Base-by-base conservation (phyloP, 2,888 invertebrate species). In the Watsonalla cultraria region DNA sequence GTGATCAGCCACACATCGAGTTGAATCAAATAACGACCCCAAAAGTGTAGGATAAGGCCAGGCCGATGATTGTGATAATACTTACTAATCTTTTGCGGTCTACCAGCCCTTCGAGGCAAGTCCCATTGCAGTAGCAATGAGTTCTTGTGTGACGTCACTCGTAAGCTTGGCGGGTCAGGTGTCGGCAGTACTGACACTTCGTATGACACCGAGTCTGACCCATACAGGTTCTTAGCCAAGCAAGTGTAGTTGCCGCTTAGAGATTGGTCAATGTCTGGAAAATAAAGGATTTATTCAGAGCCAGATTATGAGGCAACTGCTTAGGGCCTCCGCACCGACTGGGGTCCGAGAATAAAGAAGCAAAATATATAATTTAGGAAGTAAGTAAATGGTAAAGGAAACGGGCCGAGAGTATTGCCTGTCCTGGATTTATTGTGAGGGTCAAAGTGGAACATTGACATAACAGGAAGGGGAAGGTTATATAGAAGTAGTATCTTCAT, bases 181-280 rank as follows among this genome's bases (percentile, higher is more conserved):
- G 95, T 93, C 58, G 95, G 94, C 68, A 96, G 92, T 0, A 97
- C 96, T 55, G 94, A 92, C 24, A 97, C 92, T 34, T 94, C 93
- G 77, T 96, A 96, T 7, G 94, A 94, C 45, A 97, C 95, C 49
- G 95, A 94, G 76, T 97, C 97, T 47, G 94, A 94, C 0, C 97
- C 97, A 73, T 96, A 95, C n/a, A 95, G 88, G 82, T 97, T 97
- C 75, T 95, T 95, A 0, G 95, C 95, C 14, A 94, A 90, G 71
- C 96, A 96, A 0, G 95, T 94, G 82, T 95, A 96, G 90, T 96
- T 96, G 49, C 96, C 96, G 57, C 94, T 94, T 50, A 95, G 84
- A 2, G 94, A 94, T 66, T 92, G 92, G 70, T 95, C 95, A 55
- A 94, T 92, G 68, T 94, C 95, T 95, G 82, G 37, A 82, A 80